A percentile compares a stretch with the other conserved stretches of the same genome.
Evolutionary conservation across 37 sponge, comb jelly and placozoan genomes (phyloP).

Genomic region (Hexactinellida sp.): DNA sequence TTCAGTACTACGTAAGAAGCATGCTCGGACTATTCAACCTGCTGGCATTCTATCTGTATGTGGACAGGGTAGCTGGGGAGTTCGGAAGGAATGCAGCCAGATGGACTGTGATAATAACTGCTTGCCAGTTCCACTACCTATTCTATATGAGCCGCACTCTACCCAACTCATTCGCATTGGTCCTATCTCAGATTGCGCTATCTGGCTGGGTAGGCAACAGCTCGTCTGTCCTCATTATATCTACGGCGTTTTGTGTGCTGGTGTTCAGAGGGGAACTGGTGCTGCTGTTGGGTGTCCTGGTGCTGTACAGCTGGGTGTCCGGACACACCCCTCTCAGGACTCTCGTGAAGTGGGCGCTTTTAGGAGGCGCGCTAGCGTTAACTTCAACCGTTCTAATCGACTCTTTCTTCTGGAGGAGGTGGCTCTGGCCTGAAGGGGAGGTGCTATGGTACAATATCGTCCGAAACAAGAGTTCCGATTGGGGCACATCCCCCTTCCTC

Average conservation of each 20-base stretch:
- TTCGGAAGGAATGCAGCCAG: constrained; percentile 33
- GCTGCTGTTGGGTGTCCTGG: neutral
- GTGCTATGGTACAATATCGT: constrained; percentile 92
- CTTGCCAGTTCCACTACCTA: constrained; percentile 87
- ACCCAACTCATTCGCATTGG: constrained; percentile 91
- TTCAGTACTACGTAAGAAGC: constrained; percentile 23
- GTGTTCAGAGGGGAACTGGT: neutral
- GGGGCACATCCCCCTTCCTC: constrained; percentile 84
- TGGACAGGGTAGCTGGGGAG: neutral
- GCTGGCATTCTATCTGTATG: neutral
- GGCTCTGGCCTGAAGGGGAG: constrained; percentile 97
- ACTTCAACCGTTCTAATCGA: constrained; percentile 52
- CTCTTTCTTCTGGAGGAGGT: constrained; percentile 77
- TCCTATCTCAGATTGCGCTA: constrained; percentile 29
- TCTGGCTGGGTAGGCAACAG: neutral
- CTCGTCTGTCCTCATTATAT: neutral
- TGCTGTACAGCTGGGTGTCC: neutral
- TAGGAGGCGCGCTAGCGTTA: neutral
- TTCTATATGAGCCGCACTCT: constrained; percentile 91
- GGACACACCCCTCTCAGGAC: neutral
- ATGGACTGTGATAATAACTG: constrained; percentile 43
- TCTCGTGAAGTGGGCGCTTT: neutral
- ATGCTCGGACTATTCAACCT: neutral
- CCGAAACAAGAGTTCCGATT: constrained; percentile 87
- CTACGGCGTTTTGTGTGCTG: neutral